Conservation (phyloP, 2,797 vertebrate species). For the Acestrorhynchus altus region DNA sequence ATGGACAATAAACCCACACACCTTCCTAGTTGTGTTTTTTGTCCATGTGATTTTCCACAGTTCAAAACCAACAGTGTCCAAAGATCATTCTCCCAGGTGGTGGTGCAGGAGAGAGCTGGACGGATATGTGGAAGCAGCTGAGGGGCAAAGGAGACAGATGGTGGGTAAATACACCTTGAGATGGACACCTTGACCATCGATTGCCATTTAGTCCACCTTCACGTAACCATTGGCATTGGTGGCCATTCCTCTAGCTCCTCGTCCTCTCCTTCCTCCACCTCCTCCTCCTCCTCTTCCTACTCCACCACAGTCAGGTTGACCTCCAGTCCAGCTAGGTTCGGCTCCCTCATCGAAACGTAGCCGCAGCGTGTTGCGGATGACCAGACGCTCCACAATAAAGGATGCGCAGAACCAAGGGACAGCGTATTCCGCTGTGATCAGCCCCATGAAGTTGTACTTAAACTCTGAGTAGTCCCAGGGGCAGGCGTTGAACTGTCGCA, state of each 20-base stretch:
- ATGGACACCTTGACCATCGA: slow-evolving; percentile 5
- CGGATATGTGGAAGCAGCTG: slow-evolving; percentile 22
- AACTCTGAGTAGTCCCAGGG: slow-evolving; percentile 98
- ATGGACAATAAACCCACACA: slow-evolving; percentile 15
- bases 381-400: slow-evolving; percentile 91
- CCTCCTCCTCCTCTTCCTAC: slow-evolving; percentile 42
- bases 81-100: background rate
- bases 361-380: slow-evolving; percentile 93
- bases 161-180: background rate
- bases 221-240: slow-evolving; percentile 86
- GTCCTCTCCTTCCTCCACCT: slow-evolving; percentile 58
- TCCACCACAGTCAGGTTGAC: slow-evolving; percentile 26
- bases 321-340: slow-evolving; percentile 75
- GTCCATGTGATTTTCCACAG: slow-evolving; percentile 10
- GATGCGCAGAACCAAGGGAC: slow-evolving; percentile 97
- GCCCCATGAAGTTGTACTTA: slow-evolving; percentile 97
- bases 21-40: slow-evolving; percentile 2
- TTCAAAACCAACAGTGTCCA: slow-evolving; percentile 9
- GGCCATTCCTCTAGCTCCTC: slow-evolving; percentile 61
- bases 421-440: slow-evolving; percentile 97
- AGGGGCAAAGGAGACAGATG: background rate
- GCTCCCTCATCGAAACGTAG: slow-evolving; percentile 88
- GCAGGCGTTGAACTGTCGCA: slow-evolving; percentile 95
- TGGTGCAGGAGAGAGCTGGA: slow-evolving; percentile 20
- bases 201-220: slow-evolving; percentile 73